Evolutionary conservation across 2,113 vertebrate genomes (phyloP).

Genomic region (Halichoeres trimaculatus): DNA sequence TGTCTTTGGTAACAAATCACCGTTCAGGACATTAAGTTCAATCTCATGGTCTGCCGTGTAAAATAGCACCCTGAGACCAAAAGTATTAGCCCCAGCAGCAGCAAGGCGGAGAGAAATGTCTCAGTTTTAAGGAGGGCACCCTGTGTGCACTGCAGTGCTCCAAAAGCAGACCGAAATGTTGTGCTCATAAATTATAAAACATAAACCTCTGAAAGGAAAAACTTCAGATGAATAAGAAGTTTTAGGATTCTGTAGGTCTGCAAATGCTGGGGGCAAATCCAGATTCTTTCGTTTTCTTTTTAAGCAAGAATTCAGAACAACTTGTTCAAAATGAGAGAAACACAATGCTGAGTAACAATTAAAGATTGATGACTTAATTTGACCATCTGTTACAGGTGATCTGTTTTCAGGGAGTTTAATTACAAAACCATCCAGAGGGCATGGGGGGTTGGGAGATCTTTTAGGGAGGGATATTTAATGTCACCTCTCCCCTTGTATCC

Average conservation of each 20-base stretch:
- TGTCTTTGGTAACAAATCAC: conserved; percentile 50
- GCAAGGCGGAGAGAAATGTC: conserved; percentile 19
- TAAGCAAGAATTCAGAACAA: background rate
- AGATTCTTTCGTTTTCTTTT: background rate
- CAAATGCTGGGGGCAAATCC: conserved; percentile 27
- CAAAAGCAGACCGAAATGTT: conserved; percentile 30
- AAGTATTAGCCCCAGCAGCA: conserved; percentile 11
- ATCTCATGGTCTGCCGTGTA: conserved; percentile 7
- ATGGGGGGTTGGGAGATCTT: conserved; percentile 20
- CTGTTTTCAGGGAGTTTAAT: conserved; percentile 39
- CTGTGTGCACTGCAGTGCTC: conserved; percentile 9
- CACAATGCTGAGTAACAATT: conserved; percentile 39
- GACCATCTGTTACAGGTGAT: conserved; percentile 58
- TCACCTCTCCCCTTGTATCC: background rate
- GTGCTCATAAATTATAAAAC: conserved; percentile 48
- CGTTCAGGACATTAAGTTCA: conserved; percentile 36
- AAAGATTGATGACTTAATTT: conserved; percentile 52
- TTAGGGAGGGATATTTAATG: conserved; percentile 5
- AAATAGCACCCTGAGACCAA: conserved; percentile 28
- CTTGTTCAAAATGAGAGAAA: conserved; percentile 37
- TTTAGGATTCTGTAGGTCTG: conserved; percentile 3
- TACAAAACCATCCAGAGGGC: conserved; percentile 61
- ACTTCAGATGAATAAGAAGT: conserved; percentile 27
- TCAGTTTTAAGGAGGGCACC: conserved; percentile 6
- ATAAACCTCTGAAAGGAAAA: conserved; percentile 19